Percentiles rank a stretch among this genome's conserved stretches.
These are phyloP conservation scores for Ips nitidus DNA, from an alignment of 1,140 invertebrate species.

Conservation along the genomic window DNA sequence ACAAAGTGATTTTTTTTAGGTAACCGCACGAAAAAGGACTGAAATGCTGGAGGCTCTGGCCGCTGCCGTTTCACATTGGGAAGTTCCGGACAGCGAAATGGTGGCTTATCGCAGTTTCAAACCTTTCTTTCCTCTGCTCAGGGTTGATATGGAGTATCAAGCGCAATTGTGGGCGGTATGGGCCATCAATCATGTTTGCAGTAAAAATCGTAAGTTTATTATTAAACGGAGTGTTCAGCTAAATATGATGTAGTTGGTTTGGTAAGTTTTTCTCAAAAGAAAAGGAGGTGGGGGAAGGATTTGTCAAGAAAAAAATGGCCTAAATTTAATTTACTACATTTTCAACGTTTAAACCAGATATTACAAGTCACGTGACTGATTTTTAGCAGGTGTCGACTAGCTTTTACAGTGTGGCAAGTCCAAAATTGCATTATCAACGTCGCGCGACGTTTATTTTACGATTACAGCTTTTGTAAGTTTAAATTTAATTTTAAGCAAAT, in stretches of 20 bases:
- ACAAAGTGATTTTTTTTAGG: conserved; percentile 6
- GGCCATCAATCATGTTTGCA: conserved; percentile 83
- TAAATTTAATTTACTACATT: too few relatives aligned
- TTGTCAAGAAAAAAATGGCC: too few relatives aligned
- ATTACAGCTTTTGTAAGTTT: too few relatives aligned
- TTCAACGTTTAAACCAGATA: too few relatives aligned
- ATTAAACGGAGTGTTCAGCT: background rate
- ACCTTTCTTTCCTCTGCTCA: conserved; percentile 73
- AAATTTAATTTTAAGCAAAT: too few relatives aligned
- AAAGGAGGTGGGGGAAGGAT: too few relatives aligned
- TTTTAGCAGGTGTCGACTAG: too few relatives aligned
- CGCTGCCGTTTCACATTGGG: conserved; percentile 67
- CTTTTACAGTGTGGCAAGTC: too few relatives aligned
- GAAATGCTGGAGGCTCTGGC: conserved; percentile 62
- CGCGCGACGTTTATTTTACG: too few relatives aligned
- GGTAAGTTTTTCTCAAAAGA: background rate
- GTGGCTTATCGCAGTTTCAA: conserved; percentile 82
- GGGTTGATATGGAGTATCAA: conserved; percentile 61
- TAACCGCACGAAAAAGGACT: conserved; percentile 47
- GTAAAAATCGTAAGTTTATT: conserved; percentile 68
- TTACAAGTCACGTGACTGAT: too few relatives aligned
- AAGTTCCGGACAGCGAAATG: conserved; percentile 76
- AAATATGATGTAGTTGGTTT: background rate
- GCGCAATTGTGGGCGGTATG: conserved; percentile 83
- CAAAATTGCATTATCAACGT: too few relatives aligned